phyloP scores from a whole-genome alignment of 2,797 vertebrate species.

The Argya squamiceps region DNA sequence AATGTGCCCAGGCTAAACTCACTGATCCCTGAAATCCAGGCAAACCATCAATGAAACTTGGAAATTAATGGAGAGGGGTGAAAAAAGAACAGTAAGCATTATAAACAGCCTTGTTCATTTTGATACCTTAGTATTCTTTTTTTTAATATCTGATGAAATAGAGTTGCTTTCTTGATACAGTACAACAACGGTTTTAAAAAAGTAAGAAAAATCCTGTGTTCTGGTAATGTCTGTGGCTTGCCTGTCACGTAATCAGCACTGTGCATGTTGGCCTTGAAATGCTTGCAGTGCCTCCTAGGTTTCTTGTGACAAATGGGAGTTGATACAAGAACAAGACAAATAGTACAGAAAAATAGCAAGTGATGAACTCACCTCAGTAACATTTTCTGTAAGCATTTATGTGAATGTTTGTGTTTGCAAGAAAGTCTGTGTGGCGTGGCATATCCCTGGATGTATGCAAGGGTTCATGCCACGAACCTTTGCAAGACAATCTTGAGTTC shows the following conservation, averaged over 20 bases:
- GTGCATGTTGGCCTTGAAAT: background rate
- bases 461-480: slow-evolving; percentile 40
- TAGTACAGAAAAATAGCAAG: slow-evolving; percentile 38
- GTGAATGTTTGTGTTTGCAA: slow-evolving; percentile 46
- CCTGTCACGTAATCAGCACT: accelerated
- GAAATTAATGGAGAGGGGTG: background rate
- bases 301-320: slow-evolving; percentile 22
- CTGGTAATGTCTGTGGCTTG: background rate
- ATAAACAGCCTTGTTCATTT: background rate
- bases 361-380: slow-evolving; percentile 18
- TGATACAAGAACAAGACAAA: slow-evolving; percentile 39
- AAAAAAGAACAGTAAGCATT: background rate
- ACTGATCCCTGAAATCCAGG: background rate
- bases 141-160: background rate
- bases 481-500: slow-evolving; percentile 47
- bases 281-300: background rate
- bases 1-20: background rate
- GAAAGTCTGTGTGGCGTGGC: background rate
- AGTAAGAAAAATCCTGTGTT: background rate
- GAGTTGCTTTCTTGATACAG: background rate
- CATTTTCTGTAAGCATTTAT: slow-evolving; percentile 53
- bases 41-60: background rate
- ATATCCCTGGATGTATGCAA: slow-evolving; percentile 5
- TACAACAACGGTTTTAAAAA: background rate
- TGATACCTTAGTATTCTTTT: background rate